Percentiles rank a stretch among this genome's conserved stretches.
Evolutionary conservation across 2,113 vertebrate genomes (phyloP).

Genomic region (Neolamprologus cancellatus): DNA sequence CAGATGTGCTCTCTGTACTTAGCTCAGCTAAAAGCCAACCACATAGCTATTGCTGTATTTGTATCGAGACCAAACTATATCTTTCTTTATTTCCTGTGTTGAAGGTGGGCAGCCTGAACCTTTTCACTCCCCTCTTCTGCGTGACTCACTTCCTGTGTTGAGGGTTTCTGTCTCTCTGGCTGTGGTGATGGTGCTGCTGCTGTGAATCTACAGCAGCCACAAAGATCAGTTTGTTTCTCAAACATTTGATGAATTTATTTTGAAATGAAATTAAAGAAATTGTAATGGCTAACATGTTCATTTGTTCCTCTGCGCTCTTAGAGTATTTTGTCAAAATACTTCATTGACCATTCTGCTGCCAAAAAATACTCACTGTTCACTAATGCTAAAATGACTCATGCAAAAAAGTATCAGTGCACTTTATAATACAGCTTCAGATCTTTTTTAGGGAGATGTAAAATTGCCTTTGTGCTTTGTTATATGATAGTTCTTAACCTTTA

Average conservation of each 20-base stretch:
- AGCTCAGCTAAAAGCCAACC: background rate
- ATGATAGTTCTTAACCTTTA: background rate
- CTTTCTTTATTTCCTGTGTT: background rate
- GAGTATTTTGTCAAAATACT: background rate
- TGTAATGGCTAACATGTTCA: rapidly evolving
- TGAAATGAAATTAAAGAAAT: background rate
- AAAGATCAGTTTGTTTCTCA: background rate
- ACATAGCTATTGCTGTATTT: background rate
- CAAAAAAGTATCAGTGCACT: background rate
- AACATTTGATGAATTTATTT: background rate
- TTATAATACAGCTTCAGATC: rapidly evolving
- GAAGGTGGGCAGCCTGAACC: background rate
- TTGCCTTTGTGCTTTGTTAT: background rate
- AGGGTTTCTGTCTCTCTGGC: background rate
- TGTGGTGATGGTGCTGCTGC: rapidly evolving
- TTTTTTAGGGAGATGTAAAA: rapidly evolving
- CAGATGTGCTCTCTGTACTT: background rate
- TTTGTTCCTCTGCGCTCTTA: background rate
- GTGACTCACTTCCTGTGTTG: background rate
- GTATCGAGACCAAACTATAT: background rate
- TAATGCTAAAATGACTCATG: rapidly evolving
- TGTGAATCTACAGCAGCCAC: rapidly evolving
- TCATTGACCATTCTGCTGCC: background rate
- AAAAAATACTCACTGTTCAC: background rate
- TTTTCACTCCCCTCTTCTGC: background rate